Evolutionary conservation across 2,797 vertebrate species (phyloP), one percentile per base, ranked within the genome.

Genomic region (Macroramphosus scolopax): DNA sequence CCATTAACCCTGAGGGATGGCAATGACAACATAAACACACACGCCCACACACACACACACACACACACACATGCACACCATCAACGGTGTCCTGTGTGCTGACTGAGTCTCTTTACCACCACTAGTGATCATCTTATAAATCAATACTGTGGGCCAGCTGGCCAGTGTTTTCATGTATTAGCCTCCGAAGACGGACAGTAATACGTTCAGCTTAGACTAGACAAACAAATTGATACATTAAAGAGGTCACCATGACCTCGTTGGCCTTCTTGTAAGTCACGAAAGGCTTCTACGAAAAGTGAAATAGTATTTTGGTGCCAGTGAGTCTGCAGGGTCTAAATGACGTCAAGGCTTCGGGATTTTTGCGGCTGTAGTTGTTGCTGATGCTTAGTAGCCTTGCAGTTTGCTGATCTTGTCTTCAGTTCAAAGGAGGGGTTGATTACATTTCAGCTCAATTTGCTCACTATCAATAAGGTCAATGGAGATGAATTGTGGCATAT

Each of bases 131-230:
- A 80, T 84, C 80, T 72, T 69, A 83, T 87, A 85, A 88, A 86
- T 88, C 86, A 82, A 86, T 88, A 84, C 54, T 63, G 61, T 20
- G 57, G 83, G 83, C 83, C 82, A 86, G 85, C 86, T 90, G 88
- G 87, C 71, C 78, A 85, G 68, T 79, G 87, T 89, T 85, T 87
- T 85, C 75, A 8, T 67, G 60, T 80, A 81, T 88, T 86, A 85
- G 83, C 75, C 71, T 70, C 65, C 51, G 76, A 80, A 81, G 76
- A 76, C 46, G 43, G 86, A 88, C 87, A 86, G 83, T 89, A 88
- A 91, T 89, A 65, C 63, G 83, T 72, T 77, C 78, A 79, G 72
- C 61, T 79, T 75, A 73, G 85, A 86, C 81, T 81, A 86, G 78
- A 73, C 70, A 83, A 84, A 80, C 71, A 80, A 79, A 84, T 83